These are phyloP conservation scores for Rhadinocentrus ornatus DNA, from an alignment of 2,797 vertebrate genomes.

Conservation along the genomic window DNA sequence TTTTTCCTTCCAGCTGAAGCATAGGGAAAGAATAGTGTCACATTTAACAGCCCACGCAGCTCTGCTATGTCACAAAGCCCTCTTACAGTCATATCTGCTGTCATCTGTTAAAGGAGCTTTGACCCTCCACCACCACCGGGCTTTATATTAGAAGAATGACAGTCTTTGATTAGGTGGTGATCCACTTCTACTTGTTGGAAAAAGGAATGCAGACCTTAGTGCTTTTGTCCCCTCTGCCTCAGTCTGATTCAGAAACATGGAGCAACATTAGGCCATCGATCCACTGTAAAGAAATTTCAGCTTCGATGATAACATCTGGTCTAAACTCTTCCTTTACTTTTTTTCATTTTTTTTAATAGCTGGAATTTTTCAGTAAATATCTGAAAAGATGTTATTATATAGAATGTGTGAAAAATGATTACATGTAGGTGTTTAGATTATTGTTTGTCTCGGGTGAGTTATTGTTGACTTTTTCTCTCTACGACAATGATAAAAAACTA, in stretches of 20 bases:
- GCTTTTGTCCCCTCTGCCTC: constrained; percentile 32
- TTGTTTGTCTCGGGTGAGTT: neutral
- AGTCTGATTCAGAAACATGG: constrained; percentile 27
- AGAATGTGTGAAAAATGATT: neutral
- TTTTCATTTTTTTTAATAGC: constrained; percentile 3
- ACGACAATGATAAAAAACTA: constrained; percentile 4
- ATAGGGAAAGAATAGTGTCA: constrained; percentile 64
- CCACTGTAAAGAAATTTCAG: constrained; percentile 9
- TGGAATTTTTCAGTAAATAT: neutral
- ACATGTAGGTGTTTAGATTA: constrained; percentile 1
- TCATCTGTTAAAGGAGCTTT: constrained; percentile 71
- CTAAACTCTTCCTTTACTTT: neutral
- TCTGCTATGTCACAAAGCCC: constrained; percentile 68
- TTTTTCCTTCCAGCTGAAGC: constrained; percentile 42
- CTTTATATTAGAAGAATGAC: constrained; percentile 78
- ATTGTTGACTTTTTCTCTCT: constrained; percentile 5
- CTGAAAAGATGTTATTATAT: neutral
- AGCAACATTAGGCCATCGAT: constrained; percentile 29
- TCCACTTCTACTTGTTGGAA: constrained; percentile 56
- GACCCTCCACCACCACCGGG: constrained; percentile 62
- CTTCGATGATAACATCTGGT: neutral
- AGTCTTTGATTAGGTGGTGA: constrained; percentile 75
- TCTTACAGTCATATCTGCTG: constrained; percentile 69
- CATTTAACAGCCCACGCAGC: constrained; percentile 66
- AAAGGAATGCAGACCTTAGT: constrained; percentile 44